Base-by-base conservation (phyloP, 2,797 vertebrate species). In the Gymnoscopelus microlampas region DNA sequence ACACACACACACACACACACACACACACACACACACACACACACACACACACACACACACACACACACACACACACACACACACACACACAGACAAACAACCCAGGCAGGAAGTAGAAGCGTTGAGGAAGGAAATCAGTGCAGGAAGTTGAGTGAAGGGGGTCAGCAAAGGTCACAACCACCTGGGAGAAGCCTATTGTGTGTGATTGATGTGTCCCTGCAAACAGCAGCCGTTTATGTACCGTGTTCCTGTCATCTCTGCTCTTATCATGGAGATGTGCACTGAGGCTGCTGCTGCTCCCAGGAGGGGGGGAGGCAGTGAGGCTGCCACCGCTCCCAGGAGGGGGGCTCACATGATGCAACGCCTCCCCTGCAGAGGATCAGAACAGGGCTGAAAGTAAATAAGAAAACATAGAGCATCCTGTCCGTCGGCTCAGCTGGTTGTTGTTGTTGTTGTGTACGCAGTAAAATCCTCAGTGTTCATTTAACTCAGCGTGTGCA, bases 181-280 rank as follows among this genome's bases (percentile, higher is more conserved):
- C 81, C 76, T 76, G 78, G 79, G 81, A 87, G 71, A 73, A 4
- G 5, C 66, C 74, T 51, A 66, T 75, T 79, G 78, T 69, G 60
- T 5, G 0, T 65, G 80, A 87, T 72, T 81, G 81, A 85, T 83
- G 81, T 85, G 79, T 82, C 76, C 55, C 53, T 61, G 60, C 74
- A 77, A 86, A 86, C 82, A 85, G 71, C 71, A 70, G 70, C 66
- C 55, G 72, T 78, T 78, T 66, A 66, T 66, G n/a, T 51, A 4
- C 15, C 10, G n/a, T 61, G 71, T 80, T 77, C 63, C 81, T 82
- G 84, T 85, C 82, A 80, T 60, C 75, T 73, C 75, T 54, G 68
- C 77, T 80, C 71, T 72, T 71, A 81, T 85, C 79, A 83, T 75
- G 79, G 72, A 82, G 79, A 81, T 82, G 76, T 82, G 81, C 68